Evolutionary conservation across 2,113 vertebrate genomes (phyloP).

Genomic region (Heterotilapia buettikoferi): DNA sequence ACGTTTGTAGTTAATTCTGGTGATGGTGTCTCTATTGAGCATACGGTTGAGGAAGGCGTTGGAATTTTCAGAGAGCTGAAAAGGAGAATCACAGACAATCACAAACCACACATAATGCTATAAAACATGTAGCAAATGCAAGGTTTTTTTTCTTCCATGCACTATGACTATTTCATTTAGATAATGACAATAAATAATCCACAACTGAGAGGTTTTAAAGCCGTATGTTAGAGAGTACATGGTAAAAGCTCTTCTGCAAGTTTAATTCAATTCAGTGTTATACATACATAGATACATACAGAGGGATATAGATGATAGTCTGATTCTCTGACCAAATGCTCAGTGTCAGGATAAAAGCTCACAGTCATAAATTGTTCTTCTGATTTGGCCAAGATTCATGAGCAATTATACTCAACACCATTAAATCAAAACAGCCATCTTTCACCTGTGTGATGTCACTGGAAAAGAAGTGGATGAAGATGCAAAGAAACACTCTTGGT

Average conservation of each 20-base stretch:
- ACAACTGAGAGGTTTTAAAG: not conserved
- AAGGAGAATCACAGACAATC: constrained; percentile 1
- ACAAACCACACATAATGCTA: not conserved
- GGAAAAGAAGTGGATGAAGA: not conserved
- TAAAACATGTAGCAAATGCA: not conserved
- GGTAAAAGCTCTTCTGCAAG: not conserved
- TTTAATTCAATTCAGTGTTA: not conserved
- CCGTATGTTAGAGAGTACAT: not conserved
- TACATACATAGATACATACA: not conserved
- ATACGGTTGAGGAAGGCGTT: constrained; percentile 94
- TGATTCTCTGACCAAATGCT: not conserved
- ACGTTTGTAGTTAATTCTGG: constrained; percentile 86
- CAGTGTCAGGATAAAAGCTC: not conserved
- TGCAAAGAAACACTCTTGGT: not conserved
- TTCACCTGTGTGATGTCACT: not conserved
- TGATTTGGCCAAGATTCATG: not conserved
- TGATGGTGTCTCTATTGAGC: constrained; percentile 97
- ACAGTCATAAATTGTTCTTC: not conserved
- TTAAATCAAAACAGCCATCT: not conserved
- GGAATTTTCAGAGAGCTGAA: constrained; percentile 89
- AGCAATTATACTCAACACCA: not conserved
- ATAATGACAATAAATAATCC: not conserved
- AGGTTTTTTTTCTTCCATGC: not conserved
- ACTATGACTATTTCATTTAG: not conserved
- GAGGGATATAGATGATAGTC: not conserved